phyloP scores from a whole-genome alignment of 1,140 invertebrate genomes.

The Leptopilina clavipes region DNA sequence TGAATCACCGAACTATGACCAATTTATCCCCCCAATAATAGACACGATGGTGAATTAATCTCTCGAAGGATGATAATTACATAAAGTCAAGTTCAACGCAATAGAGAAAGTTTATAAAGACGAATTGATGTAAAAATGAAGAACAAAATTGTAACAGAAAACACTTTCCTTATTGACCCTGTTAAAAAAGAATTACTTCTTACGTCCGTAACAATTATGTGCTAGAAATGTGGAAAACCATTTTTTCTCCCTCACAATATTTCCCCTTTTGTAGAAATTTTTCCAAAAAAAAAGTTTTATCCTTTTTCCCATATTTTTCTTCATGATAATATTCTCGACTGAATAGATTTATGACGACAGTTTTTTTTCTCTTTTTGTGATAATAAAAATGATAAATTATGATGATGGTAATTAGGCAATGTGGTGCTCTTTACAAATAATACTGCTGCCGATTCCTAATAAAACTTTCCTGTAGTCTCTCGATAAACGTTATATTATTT shows the following conservation, averaged over 20 bases:
- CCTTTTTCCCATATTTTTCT: too few relatives aligned
- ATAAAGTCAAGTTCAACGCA: conserved; percentile 47
- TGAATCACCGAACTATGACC: background rate
- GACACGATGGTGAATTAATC: background rate
- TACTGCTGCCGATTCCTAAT: conserved; percentile 12
- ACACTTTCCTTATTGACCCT: too few relatives aligned
- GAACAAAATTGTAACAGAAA: background rate
- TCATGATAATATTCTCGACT: too few relatives aligned
- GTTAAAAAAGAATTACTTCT: too few relatives aligned
- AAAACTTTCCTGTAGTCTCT: conserved; percentile 26
- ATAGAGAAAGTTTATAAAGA: conserved; percentile 46
- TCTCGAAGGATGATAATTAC: conserved; percentile 17
- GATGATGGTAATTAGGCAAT: conserved; percentile 1
- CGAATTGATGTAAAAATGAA: background rate
- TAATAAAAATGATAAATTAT: conserved; percentile 1
- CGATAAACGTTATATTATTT: conserved; percentile 18
- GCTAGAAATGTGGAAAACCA: too few relatives aligned
- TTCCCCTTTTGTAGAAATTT: too few relatives aligned
- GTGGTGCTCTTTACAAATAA: conserved; percentile 14
- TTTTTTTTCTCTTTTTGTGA: too few relatives aligned
- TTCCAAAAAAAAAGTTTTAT: too few relatives aligned
- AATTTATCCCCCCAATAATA: conserved; percentile 1
- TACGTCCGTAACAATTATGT: too few relatives aligned
- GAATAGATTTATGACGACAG: background rate
- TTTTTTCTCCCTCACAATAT: too few relatives aligned